Percentiles rank a stretch among this genome's conserved stretches.
Conservation (phyloP, 2,888 invertebrate genomes). For the Sphaeridia pumilis region DNA sequence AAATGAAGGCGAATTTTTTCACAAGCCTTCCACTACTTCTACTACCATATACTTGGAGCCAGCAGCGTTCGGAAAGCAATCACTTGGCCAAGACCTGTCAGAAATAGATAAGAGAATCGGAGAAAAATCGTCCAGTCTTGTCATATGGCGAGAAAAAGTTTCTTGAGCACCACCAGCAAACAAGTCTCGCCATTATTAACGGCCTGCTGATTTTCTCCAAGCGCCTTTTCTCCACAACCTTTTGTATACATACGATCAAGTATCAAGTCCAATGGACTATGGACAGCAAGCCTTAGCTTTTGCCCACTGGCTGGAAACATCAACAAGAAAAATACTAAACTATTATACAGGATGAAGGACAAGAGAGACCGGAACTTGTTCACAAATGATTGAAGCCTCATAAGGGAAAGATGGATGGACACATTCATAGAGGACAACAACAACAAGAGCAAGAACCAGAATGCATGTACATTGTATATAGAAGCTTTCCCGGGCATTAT, state of each 20-base stretch:
- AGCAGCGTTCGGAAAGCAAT: slow-evolving; percentile 28
- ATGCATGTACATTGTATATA: too few species aligned
- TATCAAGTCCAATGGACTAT: too few species aligned
- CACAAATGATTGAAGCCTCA: too few species aligned
- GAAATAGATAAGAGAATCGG: slow-evolving; percentile 36
- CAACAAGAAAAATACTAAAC: too few species aligned
- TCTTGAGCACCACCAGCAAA: slow-evolving; percentile 24
- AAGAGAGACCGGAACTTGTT: too few species aligned
- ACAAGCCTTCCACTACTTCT: not conserved
- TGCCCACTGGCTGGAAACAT: too few species aligned
- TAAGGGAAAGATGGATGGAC: too few species aligned
- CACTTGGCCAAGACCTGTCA: slow-evolving; percentile 35
- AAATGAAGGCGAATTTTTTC: not conserved
- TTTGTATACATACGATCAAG: slow-evolving; percentile 1
- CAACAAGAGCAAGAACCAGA: too few species aligned
- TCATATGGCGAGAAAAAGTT: slow-evolving; percentile 34
- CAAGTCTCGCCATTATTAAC: slow-evolving; percentile 35
- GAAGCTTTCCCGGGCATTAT: too few species aligned
- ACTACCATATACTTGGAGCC: not conserved
- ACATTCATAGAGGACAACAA: too few species aligned
- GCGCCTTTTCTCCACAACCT: slow-evolving; percentile 11
- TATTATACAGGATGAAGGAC: too few species aligned
- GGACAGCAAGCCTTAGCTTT: too few species aligned
- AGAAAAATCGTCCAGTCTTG: slow-evolving; percentile 36
- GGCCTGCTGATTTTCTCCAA: slow-evolving; percentile 30